These are phyloP conservation scores for Schizothorax lantsangensis DNA, from an alignment of 2,797 vertebrate genomes.

Conservation along the genomic window DNA sequence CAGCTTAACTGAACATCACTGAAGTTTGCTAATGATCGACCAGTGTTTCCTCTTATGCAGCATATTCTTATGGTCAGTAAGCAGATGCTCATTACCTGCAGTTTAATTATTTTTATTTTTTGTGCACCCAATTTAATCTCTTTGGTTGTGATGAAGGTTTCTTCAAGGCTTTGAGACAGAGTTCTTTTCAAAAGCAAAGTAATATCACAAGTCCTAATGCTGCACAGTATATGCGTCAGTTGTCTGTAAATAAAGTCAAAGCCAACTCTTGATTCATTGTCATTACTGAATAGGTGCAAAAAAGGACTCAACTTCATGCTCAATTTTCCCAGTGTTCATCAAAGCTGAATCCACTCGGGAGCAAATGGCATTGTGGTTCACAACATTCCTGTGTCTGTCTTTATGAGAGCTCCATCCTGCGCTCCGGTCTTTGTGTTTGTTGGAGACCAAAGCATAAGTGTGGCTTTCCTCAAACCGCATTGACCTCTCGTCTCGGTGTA, in stretches of 20 bases:
- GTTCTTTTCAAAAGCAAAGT: background rate
- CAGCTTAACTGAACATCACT: background rate
- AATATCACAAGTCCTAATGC: background rate
- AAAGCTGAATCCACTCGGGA: conserved; percentile 1
- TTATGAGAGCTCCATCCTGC: background rate
- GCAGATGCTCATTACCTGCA: conserved; percentile 13
- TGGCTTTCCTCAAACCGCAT: conserved; percentile 25
- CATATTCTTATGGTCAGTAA: background rate
- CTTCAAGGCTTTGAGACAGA: background rate
- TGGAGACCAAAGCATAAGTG: conserved; percentile 37
- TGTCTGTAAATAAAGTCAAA: conserved; percentile 20
- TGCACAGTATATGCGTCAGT: background rate
- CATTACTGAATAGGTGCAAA: background rate
- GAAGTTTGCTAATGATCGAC: background rate
- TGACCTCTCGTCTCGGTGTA: conserved; percentile 18
- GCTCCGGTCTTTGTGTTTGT: conserved; percentile 14
- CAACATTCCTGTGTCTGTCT: background rate
- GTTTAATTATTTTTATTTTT: background rate
- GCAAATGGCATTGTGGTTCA: background rate
- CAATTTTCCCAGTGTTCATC: background rate
- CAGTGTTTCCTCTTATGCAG: background rate
- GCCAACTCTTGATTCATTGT: background rate
- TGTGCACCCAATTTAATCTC: background rate
- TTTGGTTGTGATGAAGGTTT: background rate
- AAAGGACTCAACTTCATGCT: background rate